A percentile compares a stretch with the other conserved stretches of the same genome.
Conservation (phyloP, 1,140 invertebrate genomes). For the Adelges cooleyi region DNA sequence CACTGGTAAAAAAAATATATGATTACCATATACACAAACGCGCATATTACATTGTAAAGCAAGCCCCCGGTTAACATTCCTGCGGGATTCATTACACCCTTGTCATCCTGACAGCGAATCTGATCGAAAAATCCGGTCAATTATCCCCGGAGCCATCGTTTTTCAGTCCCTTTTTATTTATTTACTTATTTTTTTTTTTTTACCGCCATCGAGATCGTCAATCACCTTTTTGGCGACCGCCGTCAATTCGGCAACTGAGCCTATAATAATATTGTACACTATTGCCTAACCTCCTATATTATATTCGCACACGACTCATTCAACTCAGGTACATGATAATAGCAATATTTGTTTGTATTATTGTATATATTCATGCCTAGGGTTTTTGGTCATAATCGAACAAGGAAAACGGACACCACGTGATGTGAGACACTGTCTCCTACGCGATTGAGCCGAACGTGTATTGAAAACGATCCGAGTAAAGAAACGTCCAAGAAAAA, state of each 20-base stretch:
- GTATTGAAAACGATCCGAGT: not conserved
- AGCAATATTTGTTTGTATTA: too few relatives aligned
- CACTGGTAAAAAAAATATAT: slow-evolving; percentile 6
- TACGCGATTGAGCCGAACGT: too few relatives aligned
- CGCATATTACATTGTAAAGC: not conserved
- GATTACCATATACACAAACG: not conserved
- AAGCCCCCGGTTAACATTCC: slow-evolving; percentile 1
- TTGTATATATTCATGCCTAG: too few relatives aligned
- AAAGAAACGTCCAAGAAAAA: not conserved
- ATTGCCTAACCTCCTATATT: too few relatives aligned
- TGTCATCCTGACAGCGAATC: slow-evolving; percentile 27
- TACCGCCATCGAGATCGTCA: slow-evolving; percentile 22
- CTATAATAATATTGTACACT: too few relatives aligned
- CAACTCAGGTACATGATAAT: too few relatives aligned
- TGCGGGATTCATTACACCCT: slow-evolving; percentile 28
- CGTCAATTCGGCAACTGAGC: too few relatives aligned
- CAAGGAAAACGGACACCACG: too few relatives aligned
- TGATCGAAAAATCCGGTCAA: slow-evolving; percentile 27
- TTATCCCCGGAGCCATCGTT: slow-evolving; percentile 23
- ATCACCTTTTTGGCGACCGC: slow-evolving; percentile 3
- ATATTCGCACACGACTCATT: too few relatives aligned
- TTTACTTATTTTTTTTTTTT: not conserved
- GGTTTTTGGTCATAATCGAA: too few relatives aligned
- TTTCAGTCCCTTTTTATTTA: not conserved
- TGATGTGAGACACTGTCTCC: too few relatives aligned